Conservation (phyloP, 2,797 vertebrate species). For the Dicrostonyx torquatus region DNA sequence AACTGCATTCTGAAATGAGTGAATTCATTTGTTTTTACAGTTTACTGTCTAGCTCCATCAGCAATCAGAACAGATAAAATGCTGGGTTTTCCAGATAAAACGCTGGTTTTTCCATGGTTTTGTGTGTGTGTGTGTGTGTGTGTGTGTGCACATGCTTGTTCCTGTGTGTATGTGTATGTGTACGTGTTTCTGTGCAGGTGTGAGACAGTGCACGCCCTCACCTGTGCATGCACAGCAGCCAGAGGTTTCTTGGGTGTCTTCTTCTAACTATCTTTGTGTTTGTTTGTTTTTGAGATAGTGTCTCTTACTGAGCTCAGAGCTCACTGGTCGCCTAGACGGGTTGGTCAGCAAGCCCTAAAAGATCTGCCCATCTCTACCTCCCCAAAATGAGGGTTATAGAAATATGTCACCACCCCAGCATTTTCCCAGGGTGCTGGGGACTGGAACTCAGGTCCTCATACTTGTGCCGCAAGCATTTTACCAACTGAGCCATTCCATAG, state of each 20-base stretch:
- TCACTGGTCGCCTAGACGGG: background rate
- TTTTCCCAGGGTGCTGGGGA: background rate
- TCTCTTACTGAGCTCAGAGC: background rate
- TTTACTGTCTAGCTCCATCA: background rate
- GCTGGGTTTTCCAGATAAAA: conserved; percentile 12
- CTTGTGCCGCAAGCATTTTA: background rate
- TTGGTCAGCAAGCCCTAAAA: background rate
- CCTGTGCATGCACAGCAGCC: background rate
- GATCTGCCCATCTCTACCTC: background rate
- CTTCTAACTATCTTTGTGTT: no score
- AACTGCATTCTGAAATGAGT: conserved; percentile 51
- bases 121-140: background rate
- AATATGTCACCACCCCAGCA: background rate
- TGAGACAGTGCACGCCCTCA: background rate
- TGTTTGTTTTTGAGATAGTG: background rate
- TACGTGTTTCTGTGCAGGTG: background rate
- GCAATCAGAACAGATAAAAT: conserved; percentile 25
- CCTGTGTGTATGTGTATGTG: background rate
- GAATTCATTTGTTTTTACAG: background rate
- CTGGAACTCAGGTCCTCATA: background rate
- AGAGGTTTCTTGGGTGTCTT: background rate
- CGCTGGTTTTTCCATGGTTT: background rate
- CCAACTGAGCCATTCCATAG: background rate
- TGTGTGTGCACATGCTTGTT: no score
- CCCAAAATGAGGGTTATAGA: background rate